Evolutionary conservation across 23 tunicate genomes (phyloP).

Genomic region (Trididemnum miniatum): DNA sequence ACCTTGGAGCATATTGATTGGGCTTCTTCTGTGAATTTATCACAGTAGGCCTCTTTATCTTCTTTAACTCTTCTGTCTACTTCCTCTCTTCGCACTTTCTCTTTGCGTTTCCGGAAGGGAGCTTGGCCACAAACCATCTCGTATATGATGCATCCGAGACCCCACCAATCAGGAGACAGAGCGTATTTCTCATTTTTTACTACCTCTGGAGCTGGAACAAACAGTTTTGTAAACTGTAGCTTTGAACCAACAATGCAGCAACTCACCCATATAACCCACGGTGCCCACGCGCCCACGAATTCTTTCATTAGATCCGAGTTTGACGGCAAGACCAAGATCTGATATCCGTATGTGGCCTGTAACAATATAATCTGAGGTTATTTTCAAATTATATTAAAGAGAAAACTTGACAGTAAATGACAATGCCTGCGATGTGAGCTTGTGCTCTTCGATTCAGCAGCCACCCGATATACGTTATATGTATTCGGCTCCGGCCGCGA

Average conservation of each 20-base stretch:
- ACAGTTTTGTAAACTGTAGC: too few relatives aligned
- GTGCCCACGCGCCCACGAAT: constrained; percentile 94
- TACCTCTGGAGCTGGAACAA: constrained; percentile 97
- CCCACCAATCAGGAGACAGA: constrained; percentile 97
- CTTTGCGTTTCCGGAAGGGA: constrained; percentile 88
- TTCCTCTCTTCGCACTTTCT: constrained; percentile 88
- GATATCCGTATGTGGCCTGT: constrained; percentile 96
- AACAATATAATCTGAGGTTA: too few relatives aligned
- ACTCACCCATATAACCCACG: constrained; percentile 98
- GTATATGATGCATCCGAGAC: constrained; percentile 93
- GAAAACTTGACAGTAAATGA: too few relatives aligned
- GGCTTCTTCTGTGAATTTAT: constrained; percentile 83
- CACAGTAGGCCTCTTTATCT: constrained; percentile 73
- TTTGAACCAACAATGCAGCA: not conserved
- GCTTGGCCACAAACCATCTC: constrained; percentile 94
- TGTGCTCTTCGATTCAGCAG: too few relatives aligned
- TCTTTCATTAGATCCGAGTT: constrained; percentile 71
- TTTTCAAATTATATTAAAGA: too few relatives aligned
- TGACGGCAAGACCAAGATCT: constrained; percentile 89
- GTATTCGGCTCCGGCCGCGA: too few relatives aligned
- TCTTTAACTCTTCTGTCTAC: constrained; percentile 94
- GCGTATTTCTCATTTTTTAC: constrained; percentile 86
- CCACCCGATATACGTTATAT: too few relatives aligned
- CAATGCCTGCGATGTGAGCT: too few relatives aligned
- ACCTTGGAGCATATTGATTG: constrained; percentile 89